Percentiles rank a stretch among this genome's conserved stretches.
These are phyloP conservation scores for Spinus pinus DNA, from an alignment of 2,797 vertebrate species.

Conservation along the genomic window DNA sequence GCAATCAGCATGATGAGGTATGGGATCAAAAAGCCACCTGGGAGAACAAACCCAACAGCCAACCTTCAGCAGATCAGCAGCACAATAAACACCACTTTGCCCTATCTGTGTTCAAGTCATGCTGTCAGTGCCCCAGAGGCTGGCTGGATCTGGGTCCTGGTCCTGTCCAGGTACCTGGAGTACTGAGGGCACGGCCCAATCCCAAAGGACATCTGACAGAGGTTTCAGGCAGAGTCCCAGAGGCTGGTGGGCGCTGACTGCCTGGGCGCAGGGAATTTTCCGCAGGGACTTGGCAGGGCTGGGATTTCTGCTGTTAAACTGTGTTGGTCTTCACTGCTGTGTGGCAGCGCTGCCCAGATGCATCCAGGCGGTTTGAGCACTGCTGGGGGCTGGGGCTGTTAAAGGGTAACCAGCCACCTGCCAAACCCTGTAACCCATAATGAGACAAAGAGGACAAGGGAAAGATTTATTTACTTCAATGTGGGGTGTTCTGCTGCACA, in stretches of 20 bases:
- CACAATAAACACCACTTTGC: background rate
- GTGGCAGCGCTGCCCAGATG: background rate
- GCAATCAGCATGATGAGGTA: slow-evolving; percentile 88
- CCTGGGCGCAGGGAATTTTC: background rate
- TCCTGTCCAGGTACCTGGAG: background rate
- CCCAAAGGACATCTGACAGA: background rate
- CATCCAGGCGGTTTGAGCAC: rapidly evolving
- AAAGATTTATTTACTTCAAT: background rate
- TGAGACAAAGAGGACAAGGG: background rate
- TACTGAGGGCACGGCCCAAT: rapidly evolving
- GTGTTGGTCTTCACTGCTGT: background rate
- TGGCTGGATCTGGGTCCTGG: background rate
- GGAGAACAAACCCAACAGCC: background rate
- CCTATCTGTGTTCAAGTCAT: rapidly evolving
- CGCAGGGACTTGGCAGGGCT: background rate
- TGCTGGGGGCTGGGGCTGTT: slow-evolving; percentile 25
- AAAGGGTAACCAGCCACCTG: slow-evolving; percentile 43
- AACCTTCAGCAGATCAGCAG: background rate
- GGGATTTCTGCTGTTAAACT: slow-evolving; percentile 29
- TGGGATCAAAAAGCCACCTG: slow-evolving; percentile 91
- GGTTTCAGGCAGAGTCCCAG: background rate
- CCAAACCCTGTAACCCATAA: background rate
- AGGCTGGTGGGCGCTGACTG: rapidly evolving
- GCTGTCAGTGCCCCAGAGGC: background rate
- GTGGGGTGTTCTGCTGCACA: rapidly evolving